Conservation (phyloP, 2,888 invertebrate genomes). For the Aquatica leii region DNA sequence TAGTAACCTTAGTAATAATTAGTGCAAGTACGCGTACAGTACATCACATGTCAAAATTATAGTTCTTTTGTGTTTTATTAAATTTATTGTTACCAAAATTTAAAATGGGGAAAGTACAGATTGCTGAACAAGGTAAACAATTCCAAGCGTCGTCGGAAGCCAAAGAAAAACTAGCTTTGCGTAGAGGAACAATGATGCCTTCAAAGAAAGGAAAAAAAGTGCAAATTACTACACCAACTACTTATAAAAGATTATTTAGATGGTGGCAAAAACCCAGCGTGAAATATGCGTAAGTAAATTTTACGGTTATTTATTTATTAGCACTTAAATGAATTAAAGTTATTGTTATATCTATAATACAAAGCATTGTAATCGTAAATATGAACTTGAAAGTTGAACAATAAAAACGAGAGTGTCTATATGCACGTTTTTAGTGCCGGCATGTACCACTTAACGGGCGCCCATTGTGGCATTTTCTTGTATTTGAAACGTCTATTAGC, state of each 20-base stretch:
- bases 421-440: constrained; percentile 18
- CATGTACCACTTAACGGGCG: constrained; percentile 14
- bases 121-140: background rate
- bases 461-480: background rate
- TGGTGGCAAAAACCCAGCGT: constrained; percentile 56
- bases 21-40: background rate
- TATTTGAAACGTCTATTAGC: constrained; percentile 10
- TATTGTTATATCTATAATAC: background rate
- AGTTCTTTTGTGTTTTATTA: background rate
- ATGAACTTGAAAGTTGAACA: constrained; percentile 7
- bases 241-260: constrained; percentile 31
- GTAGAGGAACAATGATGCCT: constrained; percentile 22
- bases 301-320: background rate
- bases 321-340: background rate
- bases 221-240: constrained; percentile 15
- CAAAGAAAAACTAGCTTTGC: too few relatives aligned
- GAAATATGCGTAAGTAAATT: constrained; percentile 55
- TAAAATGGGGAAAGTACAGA: background rate
- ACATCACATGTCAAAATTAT: constrained; percentile 1
- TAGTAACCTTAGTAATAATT: too few relatives aligned
- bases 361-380: constrained; percentile 17
- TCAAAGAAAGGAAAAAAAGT: constrained; percentile 5
- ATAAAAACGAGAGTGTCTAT: constrained; percentile 23
- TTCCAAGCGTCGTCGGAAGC: too few relatives aligned
- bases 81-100: constrained; percentile 3